A percentile compares a stretch with the other conserved stretches of the same genome.
phyloP scores from a whole-genome alignment of 2,888 invertebrate genomes.

The Cabera pusaria region DNA sequence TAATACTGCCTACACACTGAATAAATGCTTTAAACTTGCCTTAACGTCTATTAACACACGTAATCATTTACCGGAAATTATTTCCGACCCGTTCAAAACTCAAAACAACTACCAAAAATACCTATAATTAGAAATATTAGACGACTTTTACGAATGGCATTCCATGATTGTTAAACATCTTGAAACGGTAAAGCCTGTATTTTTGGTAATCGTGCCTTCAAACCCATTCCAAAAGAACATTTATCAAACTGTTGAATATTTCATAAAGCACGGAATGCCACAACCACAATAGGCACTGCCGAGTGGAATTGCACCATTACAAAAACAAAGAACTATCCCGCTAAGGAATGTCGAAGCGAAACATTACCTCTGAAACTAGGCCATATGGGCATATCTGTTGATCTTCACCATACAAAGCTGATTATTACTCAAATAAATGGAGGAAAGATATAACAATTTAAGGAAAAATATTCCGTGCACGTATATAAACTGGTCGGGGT shows the following conservation, averaged over 20 bases:
- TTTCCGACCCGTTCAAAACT: too few species aligned
- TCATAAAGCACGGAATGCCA: conserved; percentile 18
- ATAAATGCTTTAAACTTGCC: too few species aligned
- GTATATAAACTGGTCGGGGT: conserved; percentile 38
- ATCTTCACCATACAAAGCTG: conserved; percentile 25
- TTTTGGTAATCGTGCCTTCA: neutral
- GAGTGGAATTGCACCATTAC: conserved; percentile 28
- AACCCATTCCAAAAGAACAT: conserved; percentile 8
- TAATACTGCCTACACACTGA: too few species aligned
- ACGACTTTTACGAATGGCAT: too few species aligned
- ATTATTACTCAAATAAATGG: conserved; percentile 37
- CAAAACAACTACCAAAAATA: too few species aligned
- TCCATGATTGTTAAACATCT: neutral
- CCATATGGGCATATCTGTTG: conserved; percentile 29
- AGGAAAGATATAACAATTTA: conserved; percentile 46
- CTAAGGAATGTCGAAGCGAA: conserved; percentile 27
- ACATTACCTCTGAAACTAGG: conserved; percentile 34
- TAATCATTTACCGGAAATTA: too few species aligned
- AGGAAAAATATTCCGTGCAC: conserved; percentile 50
- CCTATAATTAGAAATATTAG: too few species aligned
- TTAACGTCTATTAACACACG: too few species aligned
- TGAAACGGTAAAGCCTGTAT: neutral
- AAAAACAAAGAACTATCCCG: conserved; percentile 27
- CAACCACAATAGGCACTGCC: conserved; percentile 26
- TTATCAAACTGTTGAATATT: conserved; percentile 13